These are phyloP conservation scores for Callinectes sapidus DNA, from an alignment of 2,888 invertebrate genomes.

Conservation along the genomic window DNA sequence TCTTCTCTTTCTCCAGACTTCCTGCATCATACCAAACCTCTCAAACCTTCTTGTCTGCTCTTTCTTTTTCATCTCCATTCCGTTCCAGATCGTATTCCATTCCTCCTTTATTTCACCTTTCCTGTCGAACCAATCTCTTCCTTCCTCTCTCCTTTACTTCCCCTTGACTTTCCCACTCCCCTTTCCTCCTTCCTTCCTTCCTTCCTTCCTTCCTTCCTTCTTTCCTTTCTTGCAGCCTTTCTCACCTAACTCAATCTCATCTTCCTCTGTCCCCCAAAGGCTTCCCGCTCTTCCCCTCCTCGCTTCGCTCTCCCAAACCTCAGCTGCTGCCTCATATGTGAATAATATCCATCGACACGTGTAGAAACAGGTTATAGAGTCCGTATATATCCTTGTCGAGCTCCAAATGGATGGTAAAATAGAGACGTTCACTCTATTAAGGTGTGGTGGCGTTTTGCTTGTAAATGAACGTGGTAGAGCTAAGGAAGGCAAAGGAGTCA, in stretches of 20 bases:
- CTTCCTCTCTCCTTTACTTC: not conserved
- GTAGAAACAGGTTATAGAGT: not conserved
- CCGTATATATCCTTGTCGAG: not conserved
- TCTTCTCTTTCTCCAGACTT: not conserved
- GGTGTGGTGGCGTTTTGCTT: not conserved
- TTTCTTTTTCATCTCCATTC: not conserved
- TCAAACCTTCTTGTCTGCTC: not conserved
- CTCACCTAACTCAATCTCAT: not conserved
- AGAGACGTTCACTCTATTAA: not conserved
- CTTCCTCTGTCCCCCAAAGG: not conserved
- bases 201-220: not conserved
- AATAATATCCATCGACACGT: not conserved
- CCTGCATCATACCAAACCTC: not conserved
- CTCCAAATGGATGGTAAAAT: not conserved
- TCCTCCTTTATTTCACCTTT: not conserved
- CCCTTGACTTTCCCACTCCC: not conserved
- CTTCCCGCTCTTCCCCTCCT: not conserved
- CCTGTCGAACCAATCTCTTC: not conserved
- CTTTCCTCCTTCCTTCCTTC: not conserved
- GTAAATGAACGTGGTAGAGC: not conserved
- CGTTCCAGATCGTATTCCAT: not conserved
- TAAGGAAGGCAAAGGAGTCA: not conserved
- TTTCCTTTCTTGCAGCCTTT: not conserved
- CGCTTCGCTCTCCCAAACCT: not conserved
- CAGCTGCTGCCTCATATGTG: not conserved